Conservation (phyloP, 2,113 vertebrate genomes). For the Tinamus guttatus region DNA sequence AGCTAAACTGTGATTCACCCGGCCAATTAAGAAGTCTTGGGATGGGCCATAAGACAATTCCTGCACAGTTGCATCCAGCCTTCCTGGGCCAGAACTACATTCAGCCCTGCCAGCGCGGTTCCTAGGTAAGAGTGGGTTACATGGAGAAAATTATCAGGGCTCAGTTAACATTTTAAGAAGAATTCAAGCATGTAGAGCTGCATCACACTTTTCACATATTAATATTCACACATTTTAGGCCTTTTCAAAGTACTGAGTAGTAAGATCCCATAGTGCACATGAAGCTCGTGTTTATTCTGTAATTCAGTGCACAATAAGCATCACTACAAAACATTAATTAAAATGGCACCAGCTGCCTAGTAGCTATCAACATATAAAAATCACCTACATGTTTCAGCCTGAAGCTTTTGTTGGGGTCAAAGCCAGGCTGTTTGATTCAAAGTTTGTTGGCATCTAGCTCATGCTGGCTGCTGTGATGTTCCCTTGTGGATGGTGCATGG, state of each 20-base stretch:
- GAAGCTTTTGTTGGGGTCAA: neutral
- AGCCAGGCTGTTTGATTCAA: neutral
- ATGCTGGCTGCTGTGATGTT: neutral
- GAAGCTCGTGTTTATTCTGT: neutral
- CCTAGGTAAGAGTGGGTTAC: neutral
- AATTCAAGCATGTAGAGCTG: neutral
- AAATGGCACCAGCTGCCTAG: neutral
- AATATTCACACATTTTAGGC: neutral
- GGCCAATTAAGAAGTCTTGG: conserved; percentile 42
- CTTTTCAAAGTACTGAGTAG: neutral
- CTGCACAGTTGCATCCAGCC: neutral
- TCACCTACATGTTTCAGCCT: neutral
- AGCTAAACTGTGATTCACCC: conserved; percentile 69
- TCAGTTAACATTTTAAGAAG: neutral
- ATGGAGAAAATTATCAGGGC: neutral
- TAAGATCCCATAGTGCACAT: neutral
- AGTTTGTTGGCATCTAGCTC: neutral
- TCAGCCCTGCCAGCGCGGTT: neutral
- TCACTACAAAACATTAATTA: neutral
- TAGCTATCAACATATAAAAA: neutral
- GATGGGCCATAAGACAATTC: neutral
- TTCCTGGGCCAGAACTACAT: neutral
- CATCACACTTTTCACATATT: neutral
- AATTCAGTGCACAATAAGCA: neutral
- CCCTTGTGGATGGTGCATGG: neutral